Evolutionary conservation across 2,888 invertebrate genomes (phyloP).

Genomic region (Xanthia togata): DNA sequence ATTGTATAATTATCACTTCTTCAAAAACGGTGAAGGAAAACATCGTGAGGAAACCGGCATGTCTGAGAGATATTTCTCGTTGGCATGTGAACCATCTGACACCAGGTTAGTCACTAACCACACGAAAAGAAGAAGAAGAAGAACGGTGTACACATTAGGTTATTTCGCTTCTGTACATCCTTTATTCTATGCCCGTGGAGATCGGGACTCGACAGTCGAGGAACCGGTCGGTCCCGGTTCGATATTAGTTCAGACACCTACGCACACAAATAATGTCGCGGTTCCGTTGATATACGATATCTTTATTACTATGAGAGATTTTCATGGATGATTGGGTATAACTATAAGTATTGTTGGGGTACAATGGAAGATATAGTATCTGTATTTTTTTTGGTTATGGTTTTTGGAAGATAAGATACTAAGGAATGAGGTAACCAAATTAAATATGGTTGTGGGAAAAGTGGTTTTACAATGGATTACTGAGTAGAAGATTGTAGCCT

Average conservation of each 20-base stretch:
- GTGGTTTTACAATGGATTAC: not conserved
- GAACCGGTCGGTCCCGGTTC: conserved; percentile 72
- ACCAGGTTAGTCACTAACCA: too few relatives aligned
- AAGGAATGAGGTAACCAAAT: not conserved
- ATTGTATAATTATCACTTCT: too few relatives aligned
- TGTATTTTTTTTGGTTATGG: conserved; percentile 18
- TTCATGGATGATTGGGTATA: conserved; percentile 48
- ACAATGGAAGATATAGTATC: conserved; percentile 28
- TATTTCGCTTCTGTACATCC: not conserved
- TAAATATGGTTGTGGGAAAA: conserved; percentile 2
- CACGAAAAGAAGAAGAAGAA: too few relatives aligned
- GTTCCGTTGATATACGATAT: conserved; percentile 61
- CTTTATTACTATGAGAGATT: conserved; percentile 48
- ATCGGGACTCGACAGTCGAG: conserved; percentile 63
- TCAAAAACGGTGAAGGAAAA: too few relatives aligned
- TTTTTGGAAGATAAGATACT: conserved; percentile 23
- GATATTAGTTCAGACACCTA: conserved; percentile 70
- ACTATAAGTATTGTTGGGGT: conserved; percentile 28
- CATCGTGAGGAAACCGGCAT: too few relatives aligned
- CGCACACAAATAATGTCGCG: conserved; percentile 59
- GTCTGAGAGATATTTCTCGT: too few relatives aligned
- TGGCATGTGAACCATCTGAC: too few relatives aligned
- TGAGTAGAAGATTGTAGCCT: not conserved
- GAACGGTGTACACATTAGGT: not conserved
- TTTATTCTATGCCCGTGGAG: conserved; percentile 42